phyloP scores from a whole-genome alignment of 2,113 vertebrate genomes.

The Colaptes auratus region DNA sequence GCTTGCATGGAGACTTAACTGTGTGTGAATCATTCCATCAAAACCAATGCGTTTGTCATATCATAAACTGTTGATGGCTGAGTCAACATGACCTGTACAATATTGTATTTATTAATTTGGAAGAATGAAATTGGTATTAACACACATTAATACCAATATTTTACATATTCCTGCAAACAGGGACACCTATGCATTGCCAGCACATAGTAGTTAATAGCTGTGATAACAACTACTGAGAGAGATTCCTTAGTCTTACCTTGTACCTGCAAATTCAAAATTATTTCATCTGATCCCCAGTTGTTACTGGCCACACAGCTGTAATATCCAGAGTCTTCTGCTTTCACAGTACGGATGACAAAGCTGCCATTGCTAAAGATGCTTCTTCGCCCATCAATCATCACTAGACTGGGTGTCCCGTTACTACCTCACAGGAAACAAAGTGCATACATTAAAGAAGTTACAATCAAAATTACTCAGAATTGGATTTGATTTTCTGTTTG shows the following conservation, averaged over 20 bases:
- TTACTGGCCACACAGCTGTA: conserved; percentile 96
- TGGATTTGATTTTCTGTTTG: not conserved
- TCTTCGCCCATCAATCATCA: conserved; percentile 91
- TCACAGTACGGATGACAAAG: conserved; percentile 95
- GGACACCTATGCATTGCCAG: not conserved
- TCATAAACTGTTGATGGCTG: not conserved
- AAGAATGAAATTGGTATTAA: not conserved
- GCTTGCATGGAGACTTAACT: not conserved
- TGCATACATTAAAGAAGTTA: conserved; percentile 85
- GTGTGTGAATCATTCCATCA: not conserved
- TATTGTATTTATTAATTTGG: not conserved
- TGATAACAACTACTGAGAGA: fast-evolving
- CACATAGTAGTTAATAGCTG: not conserved
- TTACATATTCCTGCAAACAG: not conserved
- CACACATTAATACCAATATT: not conserved
- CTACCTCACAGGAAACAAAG: conserved; percentile 88
- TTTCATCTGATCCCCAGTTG: conserved; percentile 98
- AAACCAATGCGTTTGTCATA: not conserved
- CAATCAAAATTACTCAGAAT: conserved; percentile 73
- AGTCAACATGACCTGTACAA: not conserved
- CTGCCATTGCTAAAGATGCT: conserved; percentile 94
- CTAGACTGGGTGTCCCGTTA: conserved; percentile 93
- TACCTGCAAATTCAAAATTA: conserved; percentile 94
- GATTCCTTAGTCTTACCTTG: conserved; percentile 82
- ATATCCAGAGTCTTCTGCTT: conserved; percentile 97